A percentile compares a stretch with the other conserved stretches of the same genome.
phyloP scores from a whole-genome alignment of 37 sponge, comb jelly and placozoan genomes.

The Lycopodina hypogea region DNA sequence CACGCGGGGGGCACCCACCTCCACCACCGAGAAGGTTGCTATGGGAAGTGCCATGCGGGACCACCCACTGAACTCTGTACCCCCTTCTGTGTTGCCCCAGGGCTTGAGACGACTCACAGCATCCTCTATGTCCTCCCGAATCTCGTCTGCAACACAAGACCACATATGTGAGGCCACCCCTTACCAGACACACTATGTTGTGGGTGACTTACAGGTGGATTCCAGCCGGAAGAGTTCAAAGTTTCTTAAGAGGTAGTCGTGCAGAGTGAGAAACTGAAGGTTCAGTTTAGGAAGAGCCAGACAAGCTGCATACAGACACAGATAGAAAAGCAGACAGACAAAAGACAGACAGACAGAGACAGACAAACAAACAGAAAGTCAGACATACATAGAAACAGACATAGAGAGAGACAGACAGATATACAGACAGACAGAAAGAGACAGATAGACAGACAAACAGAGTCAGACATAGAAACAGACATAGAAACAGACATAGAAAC shows the following conservation, averaged over 20 bases:
- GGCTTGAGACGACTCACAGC: conserved; percentile 85
- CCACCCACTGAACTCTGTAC: conserved; percentile 93
- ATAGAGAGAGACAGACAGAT: too few species aligned
- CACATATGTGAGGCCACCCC: background rate
- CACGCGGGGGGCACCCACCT: conserved; percentile 90
- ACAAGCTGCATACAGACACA: conserved; percentile 58
- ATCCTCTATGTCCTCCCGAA: conserved; percentile 91
- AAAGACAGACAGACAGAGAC: background rate
- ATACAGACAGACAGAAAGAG: too few species aligned
- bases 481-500: too few species aligned
- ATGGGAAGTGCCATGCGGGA: conserved; percentile 93
- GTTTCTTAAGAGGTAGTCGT: conserved; percentile 95
- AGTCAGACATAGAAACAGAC: too few species aligned
- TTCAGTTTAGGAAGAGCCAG: conserved; percentile 98
- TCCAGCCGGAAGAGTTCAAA: conserved; percentile 91
- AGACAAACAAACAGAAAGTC: background rate
- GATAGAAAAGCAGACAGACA: background rate
- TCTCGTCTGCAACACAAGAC: conserved; percentile 72
- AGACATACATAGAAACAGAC: too few species aligned
- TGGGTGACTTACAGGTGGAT: conserved; percentile 80
- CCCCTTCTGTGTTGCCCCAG: conserved; percentile 77
- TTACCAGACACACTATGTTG: background rate
- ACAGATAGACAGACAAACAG: too few species aligned
- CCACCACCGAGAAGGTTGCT: conserved; percentile 73
- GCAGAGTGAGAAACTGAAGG: conserved; percentile 98